Evolutionary conservation across 2,797 vertebrate genomes (phyloP), one percentile per base, ranked within the genome.

Genomic region (Salarias fasciatus): DNA sequence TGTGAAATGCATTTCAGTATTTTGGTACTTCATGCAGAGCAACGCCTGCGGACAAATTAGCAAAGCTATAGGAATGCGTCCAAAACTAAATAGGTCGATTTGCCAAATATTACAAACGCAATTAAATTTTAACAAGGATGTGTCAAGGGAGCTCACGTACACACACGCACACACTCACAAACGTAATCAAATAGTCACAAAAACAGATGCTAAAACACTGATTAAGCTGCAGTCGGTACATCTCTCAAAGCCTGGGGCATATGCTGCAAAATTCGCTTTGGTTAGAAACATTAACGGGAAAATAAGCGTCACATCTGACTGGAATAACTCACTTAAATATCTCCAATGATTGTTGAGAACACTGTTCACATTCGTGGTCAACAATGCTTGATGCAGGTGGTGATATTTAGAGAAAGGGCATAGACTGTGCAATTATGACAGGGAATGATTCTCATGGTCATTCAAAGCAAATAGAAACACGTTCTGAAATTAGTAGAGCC

Each of bases 181-280:
- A 65, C 64, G 64, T 70, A 75, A 87, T 80, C 73, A 82, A 80
- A 77, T 75, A 54, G 62, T 59, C 56, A 63, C 53, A 72, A 77
- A 83, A 82, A 66, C 83, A 89, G 75, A 80, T 87, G 88, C 59
- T 73, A 49, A 80, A 63, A 66, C 64, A 58, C 71, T 83, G 85
- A 89, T 89, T 83, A 79, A 65, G 83, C 69, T 60, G 77, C 57
- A 72, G 62, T 62, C 68, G 77, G 67, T 62, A 52, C 58, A 71
- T 77, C 70, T 53, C 74, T 82, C 71, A 73, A 67, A 71, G 77
- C 79, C 62, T 65, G 57, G 58, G 70, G 78, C 82, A 83, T 85
- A 80, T 83, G 78, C 71, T 75, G 69, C 63, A 64, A 73, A 81
- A 79, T 78, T 75, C 52, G 36, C 60, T 69, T 73, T 11, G 45